phyloP scores from a whole-genome alignment of 2,888 invertebrate genomes.

The Oegoconia quadripuncta region DNA sequence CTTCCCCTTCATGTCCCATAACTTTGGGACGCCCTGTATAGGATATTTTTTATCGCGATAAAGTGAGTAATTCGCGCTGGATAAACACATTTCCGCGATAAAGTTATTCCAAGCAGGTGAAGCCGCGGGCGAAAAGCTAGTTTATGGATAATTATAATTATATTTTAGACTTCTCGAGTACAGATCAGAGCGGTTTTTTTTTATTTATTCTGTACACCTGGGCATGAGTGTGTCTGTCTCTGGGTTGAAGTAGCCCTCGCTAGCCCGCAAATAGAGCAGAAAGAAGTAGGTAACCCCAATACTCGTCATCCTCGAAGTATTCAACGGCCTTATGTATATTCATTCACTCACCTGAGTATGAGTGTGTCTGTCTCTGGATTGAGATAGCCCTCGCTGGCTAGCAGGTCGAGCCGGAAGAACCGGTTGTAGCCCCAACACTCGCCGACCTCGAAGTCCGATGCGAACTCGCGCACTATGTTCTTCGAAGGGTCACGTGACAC shows the following conservation, averaged over 20 bases:
- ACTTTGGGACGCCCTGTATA: no score
- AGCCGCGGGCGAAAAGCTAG: no score
- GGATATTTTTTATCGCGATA: no score
- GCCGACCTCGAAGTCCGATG: constrained; percentile 96
- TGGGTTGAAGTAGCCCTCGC: neutral
- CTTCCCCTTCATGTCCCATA: no score
- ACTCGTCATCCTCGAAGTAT: neutral
- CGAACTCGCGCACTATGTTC: constrained; percentile 96
- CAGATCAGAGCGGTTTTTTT: no score
- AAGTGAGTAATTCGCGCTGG: no score
- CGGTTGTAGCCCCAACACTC: constrained; percentile 98
- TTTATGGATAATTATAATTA: no score
- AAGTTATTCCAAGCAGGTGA: no score
- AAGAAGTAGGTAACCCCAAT: neutral
- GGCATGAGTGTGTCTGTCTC: neutral
- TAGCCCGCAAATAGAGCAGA: neutral
- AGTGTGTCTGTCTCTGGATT: constrained; percentile 91
- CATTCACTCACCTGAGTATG: constrained; percentile 84
- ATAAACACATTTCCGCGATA: no score
- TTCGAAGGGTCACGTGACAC: constrained; percentile 88
- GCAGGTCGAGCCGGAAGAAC: constrained; percentile 92
- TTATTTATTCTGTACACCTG: no score
- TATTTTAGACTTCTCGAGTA: no score
- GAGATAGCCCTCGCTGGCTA: constrained; percentile 94
- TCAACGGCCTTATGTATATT: neutral